Evolutionary conservation across 2,888 invertebrate species (phyloP).

Genomic region (Drosophila anomalata): DNA sequence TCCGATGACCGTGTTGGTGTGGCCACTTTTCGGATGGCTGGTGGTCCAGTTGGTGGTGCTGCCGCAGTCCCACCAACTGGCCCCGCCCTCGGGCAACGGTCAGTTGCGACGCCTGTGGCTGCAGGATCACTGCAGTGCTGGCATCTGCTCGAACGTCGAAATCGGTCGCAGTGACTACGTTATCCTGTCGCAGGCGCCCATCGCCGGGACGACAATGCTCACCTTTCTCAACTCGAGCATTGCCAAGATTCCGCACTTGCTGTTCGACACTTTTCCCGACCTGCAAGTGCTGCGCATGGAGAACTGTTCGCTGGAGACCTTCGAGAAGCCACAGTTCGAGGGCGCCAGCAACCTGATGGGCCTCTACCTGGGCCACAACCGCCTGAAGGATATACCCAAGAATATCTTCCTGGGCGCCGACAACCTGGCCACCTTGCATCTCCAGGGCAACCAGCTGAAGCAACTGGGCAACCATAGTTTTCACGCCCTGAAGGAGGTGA

Average conservation of each 20-base stretch:
- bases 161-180: conserved; percentile 82
- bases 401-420: conserved; percentile 82
- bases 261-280: conserved; percentile 83
- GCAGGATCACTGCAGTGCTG: conserved; percentile 81
- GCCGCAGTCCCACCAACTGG: conserved; percentile 19
- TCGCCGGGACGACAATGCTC: conserved; percentile 75
- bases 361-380: conserved; percentile 77
- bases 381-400: conserved; percentile 79
- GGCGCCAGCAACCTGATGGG: conserved; percentile 82
- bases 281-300: conserved; percentile 81
- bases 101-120: conserved; percentile 82
- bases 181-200: conserved; percentile 79
- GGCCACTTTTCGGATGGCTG: not conserved
- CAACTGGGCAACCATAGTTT: conserved; percentile 80
- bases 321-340: conserved; percentile 82
- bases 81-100: conserved; percentile 43
- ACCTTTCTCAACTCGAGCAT: conserved; percentile 82
- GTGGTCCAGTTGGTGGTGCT: conserved; percentile 12
- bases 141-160: conserved; percentile 77
- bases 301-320: conserved; percentile 81
- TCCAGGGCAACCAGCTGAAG: conserved; percentile 73
- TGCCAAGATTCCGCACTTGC: conserved; percentile 81
- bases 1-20: not conserved
- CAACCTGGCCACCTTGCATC: conserved; percentile 76
- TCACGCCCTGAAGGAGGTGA: conserved; percentile 80